Percentiles rank a stretch among this genome's conserved stretches.
Conservation (phyloP, 2,797 vertebrate species). For the Acanthurus lineatus region DNA sequence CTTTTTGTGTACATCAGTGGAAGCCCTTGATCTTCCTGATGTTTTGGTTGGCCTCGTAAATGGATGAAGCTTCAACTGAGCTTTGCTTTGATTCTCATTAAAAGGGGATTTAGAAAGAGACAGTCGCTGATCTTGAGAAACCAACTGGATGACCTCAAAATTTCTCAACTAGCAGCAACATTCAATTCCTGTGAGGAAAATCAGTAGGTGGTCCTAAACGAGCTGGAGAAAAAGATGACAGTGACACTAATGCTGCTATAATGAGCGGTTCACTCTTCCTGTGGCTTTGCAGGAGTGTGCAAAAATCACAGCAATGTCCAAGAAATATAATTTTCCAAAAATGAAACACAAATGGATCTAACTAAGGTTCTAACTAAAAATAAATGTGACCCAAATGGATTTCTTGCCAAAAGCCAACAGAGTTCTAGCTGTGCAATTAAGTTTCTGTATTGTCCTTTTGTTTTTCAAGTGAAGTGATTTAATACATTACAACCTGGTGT, state of each 20-base stretch:
- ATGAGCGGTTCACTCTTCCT: background rate
- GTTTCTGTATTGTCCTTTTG: no score
- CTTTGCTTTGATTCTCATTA: conserved; percentile 63
- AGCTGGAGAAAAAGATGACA: background rate
- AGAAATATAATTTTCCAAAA: background rate
- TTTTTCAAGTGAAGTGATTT: background rate
- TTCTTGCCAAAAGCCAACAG: background rate
- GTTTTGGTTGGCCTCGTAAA: conserved; percentile 47
- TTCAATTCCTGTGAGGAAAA: background rate
- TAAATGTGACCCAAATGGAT: background rate
- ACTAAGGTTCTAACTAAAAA: background rate
- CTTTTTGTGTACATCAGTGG: conserved; percentile 1
- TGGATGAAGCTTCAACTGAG: conserved; percentile 27
- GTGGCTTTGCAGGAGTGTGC: background rate
- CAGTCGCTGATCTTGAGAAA: conserved; percentile 47
- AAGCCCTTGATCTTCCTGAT: conserved; percentile 25
- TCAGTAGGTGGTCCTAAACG: background rate
- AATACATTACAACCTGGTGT: background rate
- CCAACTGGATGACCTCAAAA: conserved; percentile 44
- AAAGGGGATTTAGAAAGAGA: conserved; percentile 65
- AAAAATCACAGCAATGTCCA: conserved; percentile 3
- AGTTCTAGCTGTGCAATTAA: background rate
- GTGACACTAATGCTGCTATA: background rate
- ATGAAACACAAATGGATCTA: background rate
- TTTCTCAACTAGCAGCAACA: conserved; percentile 28